phyloP scores from a whole-genome alignment of 2,888 invertebrate species.

The Andrena marginata region DNA sequence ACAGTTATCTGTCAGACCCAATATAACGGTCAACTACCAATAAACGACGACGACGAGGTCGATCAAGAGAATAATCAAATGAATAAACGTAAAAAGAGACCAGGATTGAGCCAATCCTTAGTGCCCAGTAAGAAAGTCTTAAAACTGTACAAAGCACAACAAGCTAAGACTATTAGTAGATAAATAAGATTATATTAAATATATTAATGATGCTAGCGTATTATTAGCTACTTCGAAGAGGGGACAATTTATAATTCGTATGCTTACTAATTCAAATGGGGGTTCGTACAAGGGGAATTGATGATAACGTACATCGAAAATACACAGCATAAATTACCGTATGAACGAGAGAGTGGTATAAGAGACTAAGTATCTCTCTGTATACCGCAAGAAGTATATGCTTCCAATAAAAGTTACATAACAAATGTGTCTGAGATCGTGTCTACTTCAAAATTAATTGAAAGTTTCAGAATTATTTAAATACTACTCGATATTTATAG shows the following conservation, averaged over 20 bases:
- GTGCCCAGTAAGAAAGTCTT: conserved; percentile 94
- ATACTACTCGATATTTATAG: conserved; percentile 54
- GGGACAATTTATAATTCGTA: conserved; percentile 35
- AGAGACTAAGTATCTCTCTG: conserved; percentile 30
- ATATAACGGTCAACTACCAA: conserved; percentile 75
- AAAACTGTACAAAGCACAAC: conserved; percentile 90
- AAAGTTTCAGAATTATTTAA: conserved; percentile 62
- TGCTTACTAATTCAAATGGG: conserved; percentile 29
- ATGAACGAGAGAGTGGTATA: conserved; percentile 11
- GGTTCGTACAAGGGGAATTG: conserved; percentile 25
- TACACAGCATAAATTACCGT: conserved; percentile 10
- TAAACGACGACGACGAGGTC: conserved; percentile 84
- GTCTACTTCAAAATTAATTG: conserved; percentile 39
- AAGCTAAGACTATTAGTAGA: conserved; percentile 85
- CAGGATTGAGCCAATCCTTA: conserved; percentile 91
- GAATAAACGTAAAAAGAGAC: conserved; percentile 89
- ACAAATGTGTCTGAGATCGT: conserved; percentile 17
- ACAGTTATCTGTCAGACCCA: conserved; percentile 83
- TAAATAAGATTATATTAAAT: conserved; percentile 67
- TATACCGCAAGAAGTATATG: conserved; percentile 46
- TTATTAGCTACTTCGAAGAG: conserved; percentile 27
- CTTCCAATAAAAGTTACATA: conserved; percentile 61
- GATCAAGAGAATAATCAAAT: conserved; percentile 86
- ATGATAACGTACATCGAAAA: conserved; percentile 19
- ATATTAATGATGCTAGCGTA: conserved; percentile 18